Percentiles rank a stretch among this genome's conserved stretches.
These are phyloP conservation scores for Antheraea mylitta DNA, from an alignment of 1,140 invertebrate species.

Conservation along the genomic window DNA sequence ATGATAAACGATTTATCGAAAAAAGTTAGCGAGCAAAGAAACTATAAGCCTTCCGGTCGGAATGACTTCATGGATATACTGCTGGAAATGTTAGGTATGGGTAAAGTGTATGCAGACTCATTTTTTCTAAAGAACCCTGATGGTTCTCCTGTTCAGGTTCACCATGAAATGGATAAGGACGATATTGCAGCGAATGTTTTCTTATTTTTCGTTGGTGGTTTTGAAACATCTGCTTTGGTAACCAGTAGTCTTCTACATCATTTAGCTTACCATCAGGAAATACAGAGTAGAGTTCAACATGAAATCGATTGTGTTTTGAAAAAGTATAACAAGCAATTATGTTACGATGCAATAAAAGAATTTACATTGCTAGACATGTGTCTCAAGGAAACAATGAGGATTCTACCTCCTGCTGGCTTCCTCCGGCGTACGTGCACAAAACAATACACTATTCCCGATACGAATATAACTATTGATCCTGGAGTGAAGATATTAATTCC, in stretches of 20 bases:
- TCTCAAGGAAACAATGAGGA: constrained; percentile 54
- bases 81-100: constrained; percentile 66
- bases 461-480: constrained; percentile 58
- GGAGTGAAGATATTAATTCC: constrained; percentile 79
- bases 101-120: constrained; percentile 29
- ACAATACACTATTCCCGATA: constrained; percentile 65
- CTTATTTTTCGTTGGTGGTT: constrained; percentile 79
- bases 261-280: constrained; percentile 65
- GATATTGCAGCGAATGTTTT: constrained; percentile 74
- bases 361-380: constrained; percentile 76
- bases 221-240: constrained; percentile 73
- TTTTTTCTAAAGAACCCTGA: neutral
- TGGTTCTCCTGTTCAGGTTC: constrained; percentile 4
- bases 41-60: constrained; percentile 53
- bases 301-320: constrained; percentile 72
- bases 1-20: constrained; percentile 28
- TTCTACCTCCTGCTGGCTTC: constrained; percentile 62
- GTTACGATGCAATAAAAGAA: constrained; percentile 79
- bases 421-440: constrained; percentile 55
- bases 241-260: constrained; percentile 73
- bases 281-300: constrained; percentile 70
- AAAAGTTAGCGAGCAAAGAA: constrained; percentile 63
- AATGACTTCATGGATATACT: constrained; percentile 80
- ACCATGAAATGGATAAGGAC: constrained; percentile 41
- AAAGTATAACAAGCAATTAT: constrained; percentile 73